A percentile compares a stretch with the other conserved stretches of the same genome.
Evolutionary conservation across 2,113 vertebrate species (phyloP).

Genomic region (Redunca redunca): DNA sequence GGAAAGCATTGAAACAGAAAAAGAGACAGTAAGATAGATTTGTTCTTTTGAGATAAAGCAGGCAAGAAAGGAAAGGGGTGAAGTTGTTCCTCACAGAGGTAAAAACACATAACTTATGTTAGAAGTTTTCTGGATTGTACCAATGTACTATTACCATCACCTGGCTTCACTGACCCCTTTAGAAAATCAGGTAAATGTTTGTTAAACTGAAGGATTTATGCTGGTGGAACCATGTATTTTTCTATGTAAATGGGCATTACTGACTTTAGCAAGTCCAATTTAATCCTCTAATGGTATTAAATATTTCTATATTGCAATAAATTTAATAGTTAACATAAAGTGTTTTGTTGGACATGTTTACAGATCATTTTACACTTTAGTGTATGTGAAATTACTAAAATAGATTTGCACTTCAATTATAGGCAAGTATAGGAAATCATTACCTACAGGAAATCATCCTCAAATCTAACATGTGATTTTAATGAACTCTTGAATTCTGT

Average conservation of each 20-base stretch:
- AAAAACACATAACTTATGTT: neutral
- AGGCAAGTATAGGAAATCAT: neutral
- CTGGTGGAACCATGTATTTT: neutral
- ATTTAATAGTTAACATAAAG: neutral
- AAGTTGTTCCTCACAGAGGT: neutral
- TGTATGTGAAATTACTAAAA: neutral
- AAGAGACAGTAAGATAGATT: neutral
- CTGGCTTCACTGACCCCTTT: neutral
- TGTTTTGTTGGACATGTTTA: neutral
- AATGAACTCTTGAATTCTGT: neutral
- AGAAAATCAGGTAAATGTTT: neutral
- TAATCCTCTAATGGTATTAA: neutral
- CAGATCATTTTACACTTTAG: neutral
- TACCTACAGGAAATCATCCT: neutral
- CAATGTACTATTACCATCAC: neutral
- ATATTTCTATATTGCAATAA: neutral
- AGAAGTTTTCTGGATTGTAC: neutral
- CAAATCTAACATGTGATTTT: neutral
- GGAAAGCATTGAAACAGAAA: neutral
- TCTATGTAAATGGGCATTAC: neutral
- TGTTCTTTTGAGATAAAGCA: neutral
- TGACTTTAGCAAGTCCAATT: neutral
- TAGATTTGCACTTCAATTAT: neutral
- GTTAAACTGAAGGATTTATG: neutral
- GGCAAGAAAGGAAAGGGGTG: neutral